Conservation (phyloP, 2,113 vertebrate genomes). For the Nestor notabilis region DNA sequence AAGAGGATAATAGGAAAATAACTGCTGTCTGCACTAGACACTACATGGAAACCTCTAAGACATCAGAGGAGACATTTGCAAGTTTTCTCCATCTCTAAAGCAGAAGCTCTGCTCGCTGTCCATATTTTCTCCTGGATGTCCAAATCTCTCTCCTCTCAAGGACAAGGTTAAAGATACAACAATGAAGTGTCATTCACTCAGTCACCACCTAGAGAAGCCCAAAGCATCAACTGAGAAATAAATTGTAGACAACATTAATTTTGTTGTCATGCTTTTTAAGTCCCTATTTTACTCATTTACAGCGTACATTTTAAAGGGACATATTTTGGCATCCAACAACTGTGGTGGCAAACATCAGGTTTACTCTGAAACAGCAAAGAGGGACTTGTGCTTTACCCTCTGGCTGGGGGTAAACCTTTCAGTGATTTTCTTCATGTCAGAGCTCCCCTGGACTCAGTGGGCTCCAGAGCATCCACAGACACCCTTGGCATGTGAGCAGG, state of each 20-base stretch:
- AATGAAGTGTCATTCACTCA: neutral
- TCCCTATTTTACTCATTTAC: neutral
- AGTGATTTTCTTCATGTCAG: neutral
- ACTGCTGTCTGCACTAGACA: neutral
- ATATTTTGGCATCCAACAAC: neutral
- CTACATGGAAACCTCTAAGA: neutral
- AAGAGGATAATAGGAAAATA: neutral
- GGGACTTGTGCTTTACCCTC: neutral
- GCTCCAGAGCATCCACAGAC: neutral
- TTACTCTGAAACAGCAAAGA: neutral
- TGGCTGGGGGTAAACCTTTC: no score
- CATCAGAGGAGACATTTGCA: neutral
- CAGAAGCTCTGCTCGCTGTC: neutral
- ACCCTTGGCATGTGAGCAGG: rapidly evolving
- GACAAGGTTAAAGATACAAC: neutral
- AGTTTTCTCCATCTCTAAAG: neutral
- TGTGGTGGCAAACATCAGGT: neutral
- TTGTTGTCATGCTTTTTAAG: neutral
- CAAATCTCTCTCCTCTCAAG: neutral
- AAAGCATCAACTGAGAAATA: neutral
- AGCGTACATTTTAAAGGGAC: neutral
- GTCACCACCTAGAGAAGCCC: neutral
- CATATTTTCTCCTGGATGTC: neutral
- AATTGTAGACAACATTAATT: rapidly evolving
- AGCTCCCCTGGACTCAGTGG: neutral